These are phyloP conservation scores for Scaptomyza polygonia DNA, from an alignment of 2,888 invertebrate genomes.

Conservation along the genomic window DNA sequence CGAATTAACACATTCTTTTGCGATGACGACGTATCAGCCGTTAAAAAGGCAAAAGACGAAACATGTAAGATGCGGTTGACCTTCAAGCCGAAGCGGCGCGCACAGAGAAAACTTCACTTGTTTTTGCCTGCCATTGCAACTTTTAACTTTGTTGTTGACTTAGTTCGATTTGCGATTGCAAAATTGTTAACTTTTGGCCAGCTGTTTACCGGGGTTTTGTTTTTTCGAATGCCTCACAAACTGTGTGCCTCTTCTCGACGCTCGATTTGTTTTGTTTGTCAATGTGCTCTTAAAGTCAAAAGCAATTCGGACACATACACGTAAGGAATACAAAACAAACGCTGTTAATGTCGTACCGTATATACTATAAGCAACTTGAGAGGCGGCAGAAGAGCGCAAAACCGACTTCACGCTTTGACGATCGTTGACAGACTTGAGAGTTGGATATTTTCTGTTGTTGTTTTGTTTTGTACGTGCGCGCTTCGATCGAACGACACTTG, in stretches of 20 bases:
- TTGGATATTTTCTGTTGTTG: constrained; percentile 9
- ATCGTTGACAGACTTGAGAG: constrained; percentile 68
- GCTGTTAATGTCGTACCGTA: constrained; percentile 28
- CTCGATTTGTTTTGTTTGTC: constrained; percentile 22
- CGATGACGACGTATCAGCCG: constrained; percentile 62
- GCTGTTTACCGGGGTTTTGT: constrained; percentile 22
- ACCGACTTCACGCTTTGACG: constrained; percentile 70
- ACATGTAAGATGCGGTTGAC: constrained; percentile 75
- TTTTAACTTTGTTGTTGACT: constrained; percentile 36
- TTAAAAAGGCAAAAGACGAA: constrained; percentile 36
- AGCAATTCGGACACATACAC: constrained; percentile 7
- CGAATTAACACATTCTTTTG: constrained; percentile 72
- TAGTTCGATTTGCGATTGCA: constrained; percentile 62
- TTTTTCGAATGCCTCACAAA: constrained; percentile 37
- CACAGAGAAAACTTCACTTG: constrained; percentile 5
- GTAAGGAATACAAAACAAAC: constrained; percentile 48
- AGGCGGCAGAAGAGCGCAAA: constrained; percentile 13
- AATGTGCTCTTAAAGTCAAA: constrained; percentile 22
- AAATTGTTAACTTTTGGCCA: constrained; percentile 28
- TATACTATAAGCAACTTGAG: constrained; percentile 18
- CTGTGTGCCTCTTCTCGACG: constrained; percentile 11
- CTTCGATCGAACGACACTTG: constrained; percentile 38
- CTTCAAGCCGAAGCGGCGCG: constrained; percentile 48
- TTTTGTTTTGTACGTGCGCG: constrained; percentile 38
- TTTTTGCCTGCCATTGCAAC: constrained; percentile 12